phyloP scores from a whole-genome alignment of 2,888 invertebrate species.

The Agriotes lineatus region DNA sequence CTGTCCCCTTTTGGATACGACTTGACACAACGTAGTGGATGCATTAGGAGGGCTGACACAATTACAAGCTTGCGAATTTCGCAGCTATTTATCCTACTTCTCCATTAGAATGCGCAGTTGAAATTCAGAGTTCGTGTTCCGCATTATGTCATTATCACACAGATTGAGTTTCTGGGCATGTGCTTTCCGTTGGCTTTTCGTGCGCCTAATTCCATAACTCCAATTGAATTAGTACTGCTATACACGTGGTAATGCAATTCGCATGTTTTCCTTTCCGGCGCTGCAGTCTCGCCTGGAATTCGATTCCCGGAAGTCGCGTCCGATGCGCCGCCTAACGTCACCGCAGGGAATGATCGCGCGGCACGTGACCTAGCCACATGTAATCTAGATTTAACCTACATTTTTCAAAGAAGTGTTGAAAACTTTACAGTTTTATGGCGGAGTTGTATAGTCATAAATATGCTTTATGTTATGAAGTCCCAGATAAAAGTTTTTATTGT shows the following conservation, averaged over 20 bases:
- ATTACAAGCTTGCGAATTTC: slow-evolving; percentile 2
- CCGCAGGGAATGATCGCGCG: slow-evolving; percentile 50
- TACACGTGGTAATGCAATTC: slow-evolving; percentile 51
- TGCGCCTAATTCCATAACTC: slow-evolving; percentile 31
- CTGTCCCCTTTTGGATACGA: no score
- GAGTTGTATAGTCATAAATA: slow-evolving; percentile 46
- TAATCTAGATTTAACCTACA: slow-evolving; percentile 48
- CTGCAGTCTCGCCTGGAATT: slow-evolving; percentile 46
- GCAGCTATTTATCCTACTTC: slow-evolving; percentile 4
- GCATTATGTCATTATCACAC: slow-evolving; percentile 31
- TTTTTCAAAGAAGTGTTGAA: slow-evolving; percentile 44
- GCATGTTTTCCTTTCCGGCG: slow-evolving; percentile 49
- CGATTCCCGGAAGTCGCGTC: slow-evolving; percentile 48
- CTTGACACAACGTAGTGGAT: not conserved
- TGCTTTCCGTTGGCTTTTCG: slow-evolving; percentile 31
- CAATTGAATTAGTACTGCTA: slow-evolving; percentile 31
- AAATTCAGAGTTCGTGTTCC: slow-evolving; percentile 27
- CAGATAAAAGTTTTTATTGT: slow-evolving; percentile 40
- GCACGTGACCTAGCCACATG: slow-evolving; percentile 49
- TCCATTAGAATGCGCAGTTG: slow-evolving; percentile 7
- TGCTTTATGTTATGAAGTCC: slow-evolving; percentile 38
- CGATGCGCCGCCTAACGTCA: slow-evolving; percentile 49
- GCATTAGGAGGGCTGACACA: not conserved
- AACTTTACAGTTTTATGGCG: slow-evolving; percentile 48
- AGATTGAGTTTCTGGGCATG: slow-evolving; percentile 34